A percentile compares a stretch with the other conserved stretches of the same genome.
Conservation (phyloP, 2,113 vertebrate genomes). For the Percopsis transmontana region DNA sequence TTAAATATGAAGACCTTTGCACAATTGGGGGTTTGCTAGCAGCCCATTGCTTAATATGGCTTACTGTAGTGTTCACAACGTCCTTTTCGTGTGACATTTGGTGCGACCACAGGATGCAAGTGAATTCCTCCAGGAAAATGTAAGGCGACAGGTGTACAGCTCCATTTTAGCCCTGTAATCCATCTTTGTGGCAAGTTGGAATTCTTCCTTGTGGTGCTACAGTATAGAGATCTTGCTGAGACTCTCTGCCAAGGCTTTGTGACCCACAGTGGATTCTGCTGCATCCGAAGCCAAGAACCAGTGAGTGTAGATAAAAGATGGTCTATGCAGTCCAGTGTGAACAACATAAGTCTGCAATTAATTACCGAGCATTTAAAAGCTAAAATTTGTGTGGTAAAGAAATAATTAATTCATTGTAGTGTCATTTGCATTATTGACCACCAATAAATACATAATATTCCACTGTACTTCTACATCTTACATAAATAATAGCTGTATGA, state of each 20-base stretch:
- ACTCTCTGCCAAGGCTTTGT: slow-evolving; percentile 33
- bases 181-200: slow-evolving; percentile 45
- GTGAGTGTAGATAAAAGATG: slow-evolving; percentile 10
- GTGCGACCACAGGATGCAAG: slow-evolving; percentile 18
- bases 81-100: slow-evolving; percentile 50
- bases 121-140: slow-evolving; percentile 38
- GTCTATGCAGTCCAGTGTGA: slow-evolving; percentile 16
- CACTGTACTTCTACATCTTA: not conserved
- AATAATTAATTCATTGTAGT: not conserved
- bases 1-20: not conserved
- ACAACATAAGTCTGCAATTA: slow-evolving; percentile 19
- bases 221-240: slow-evolving; percentile 36
- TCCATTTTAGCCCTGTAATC: slow-evolving; percentile 52
- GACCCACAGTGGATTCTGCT: slow-evolving; percentile 17
- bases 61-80: slow-evolving; percentile 33
- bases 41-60: slow-evolving; percentile 22
- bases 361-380: slow-evolving; percentile 12
- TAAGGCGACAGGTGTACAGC: slow-evolving; percentile 50
- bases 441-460: not conserved
- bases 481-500: slow-evolving; percentile 10
- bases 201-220: slow-evolving; percentile 36
- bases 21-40: not conserved
- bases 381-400: not conserved
- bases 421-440: not conserved
- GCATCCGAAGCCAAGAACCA: slow-evolving; percentile 28